These are phyloP conservation scores for Chauna torquata DNA, from an alignment of 2,113 vertebrate genomes.

Conservation along the genomic window DNA sequence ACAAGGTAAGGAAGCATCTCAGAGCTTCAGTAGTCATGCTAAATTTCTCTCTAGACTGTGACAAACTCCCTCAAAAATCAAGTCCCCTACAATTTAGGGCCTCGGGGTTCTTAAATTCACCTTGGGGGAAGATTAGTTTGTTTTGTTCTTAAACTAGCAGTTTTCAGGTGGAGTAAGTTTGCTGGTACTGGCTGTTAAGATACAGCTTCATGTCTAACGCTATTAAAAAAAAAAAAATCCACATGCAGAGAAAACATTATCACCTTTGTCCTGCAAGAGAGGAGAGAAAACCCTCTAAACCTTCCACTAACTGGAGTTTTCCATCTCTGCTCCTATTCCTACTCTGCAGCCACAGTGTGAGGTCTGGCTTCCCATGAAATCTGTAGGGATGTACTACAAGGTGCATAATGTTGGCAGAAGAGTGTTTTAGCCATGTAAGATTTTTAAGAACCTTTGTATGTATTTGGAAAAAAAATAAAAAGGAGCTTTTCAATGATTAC, in stretches of 20 bases:
- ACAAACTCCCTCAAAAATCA: background rate
- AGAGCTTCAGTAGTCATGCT: background rate
- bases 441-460: background rate
- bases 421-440: background rate
- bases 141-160: background rate
- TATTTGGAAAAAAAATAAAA: too few relatives aligned
- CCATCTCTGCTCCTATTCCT: background rate
- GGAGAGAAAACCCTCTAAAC: background rate
- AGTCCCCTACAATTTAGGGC: background rate
- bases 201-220: rapidly evolving
- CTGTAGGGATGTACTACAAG: rapidly evolving
- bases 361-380: background rate
- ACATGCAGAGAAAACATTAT: background rate
- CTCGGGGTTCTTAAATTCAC: background rate
- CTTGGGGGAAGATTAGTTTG: too few relatives aligned
- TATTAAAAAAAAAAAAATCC: background rate
- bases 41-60: background rate
- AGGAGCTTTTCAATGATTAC: background rate
- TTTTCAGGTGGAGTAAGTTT: background rate
- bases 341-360: background rate
- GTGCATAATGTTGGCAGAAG: rapidly evolving
- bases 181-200: background rate
- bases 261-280: background rate
- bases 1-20: background rate
- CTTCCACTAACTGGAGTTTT: background rate